Percentiles rank a stretch among this genome's conserved stretches.
Evolutionary conservation across 2,113 vertebrate genomes (phyloP).

Genomic region (Scalopus aquaticus): DNA sequence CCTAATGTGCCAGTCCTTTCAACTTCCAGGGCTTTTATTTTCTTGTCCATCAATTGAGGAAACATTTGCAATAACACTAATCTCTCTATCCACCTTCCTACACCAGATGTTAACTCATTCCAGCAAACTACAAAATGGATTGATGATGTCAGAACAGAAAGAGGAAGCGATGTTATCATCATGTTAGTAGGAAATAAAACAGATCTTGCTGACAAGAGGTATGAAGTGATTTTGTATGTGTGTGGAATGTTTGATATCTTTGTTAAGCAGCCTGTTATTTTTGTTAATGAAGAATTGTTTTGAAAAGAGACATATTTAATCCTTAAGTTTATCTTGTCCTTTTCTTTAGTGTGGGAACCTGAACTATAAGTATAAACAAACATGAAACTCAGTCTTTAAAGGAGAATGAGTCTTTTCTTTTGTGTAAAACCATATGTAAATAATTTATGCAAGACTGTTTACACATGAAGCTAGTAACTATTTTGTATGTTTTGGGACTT

Average conservation of each 20-base stretch:
- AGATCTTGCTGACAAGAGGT: conserved; percentile 99
- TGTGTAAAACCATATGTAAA: not conserved
- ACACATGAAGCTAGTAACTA: not conserved
- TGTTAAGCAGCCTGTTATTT: conserved; percentile 29
- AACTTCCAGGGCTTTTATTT: conserved; percentile 34
- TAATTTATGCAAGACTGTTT: conserved; percentile 43
- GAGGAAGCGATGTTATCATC: conserved; percentile 99
- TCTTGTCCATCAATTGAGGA: not conserved
- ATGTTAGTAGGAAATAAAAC: conserved; percentile 99
- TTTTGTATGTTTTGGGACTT: conserved; percentile 40
- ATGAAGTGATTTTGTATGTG: conserved; percentile 66
- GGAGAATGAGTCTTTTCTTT: conserved; percentile 47
- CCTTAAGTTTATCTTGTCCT: not conserved
- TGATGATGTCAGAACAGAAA: conserved; percentile 97
- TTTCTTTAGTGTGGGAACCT: conserved; percentile 1
- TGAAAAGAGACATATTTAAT: conserved; percentile 31
- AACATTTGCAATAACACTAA: conserved; percentile 70
- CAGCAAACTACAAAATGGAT: conserved; percentile 99
- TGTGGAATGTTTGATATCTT: not conserved
- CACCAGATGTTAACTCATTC: conserved; percentile 97
- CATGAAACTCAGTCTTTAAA: conserved; percentile 28
- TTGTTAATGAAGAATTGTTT: conserved; percentile 51
- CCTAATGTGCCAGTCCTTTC: conserved; percentile 73
- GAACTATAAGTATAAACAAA: conserved; percentile 31
- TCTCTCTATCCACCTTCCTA: conserved; percentile 73